Conservation (phyloP, 37 sponge, comb jelly and placozoan species). For the Halichondria panicea region DNA sequence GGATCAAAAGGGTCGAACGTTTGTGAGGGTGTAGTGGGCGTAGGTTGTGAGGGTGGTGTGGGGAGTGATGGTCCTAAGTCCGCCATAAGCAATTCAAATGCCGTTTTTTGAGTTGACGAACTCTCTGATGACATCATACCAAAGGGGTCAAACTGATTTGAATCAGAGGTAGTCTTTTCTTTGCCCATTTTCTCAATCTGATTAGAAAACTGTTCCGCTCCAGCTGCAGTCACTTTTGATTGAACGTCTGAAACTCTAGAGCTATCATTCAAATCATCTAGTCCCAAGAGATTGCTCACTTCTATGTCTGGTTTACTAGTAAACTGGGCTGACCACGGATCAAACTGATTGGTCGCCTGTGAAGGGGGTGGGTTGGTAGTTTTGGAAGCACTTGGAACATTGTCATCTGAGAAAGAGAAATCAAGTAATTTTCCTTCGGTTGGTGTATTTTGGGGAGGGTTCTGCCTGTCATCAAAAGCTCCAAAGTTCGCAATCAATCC, state of each 20-base stretch:
- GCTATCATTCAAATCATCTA: neutral
- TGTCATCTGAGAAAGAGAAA: too few relatives aligned
- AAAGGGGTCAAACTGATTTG: constrained; percentile 41
- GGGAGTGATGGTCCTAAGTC: too few relatives aligned
- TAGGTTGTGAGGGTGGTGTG: too few relatives aligned
- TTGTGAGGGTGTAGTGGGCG: neutral
- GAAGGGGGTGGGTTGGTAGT: too few relatives aligned
- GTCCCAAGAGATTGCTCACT: neutral
- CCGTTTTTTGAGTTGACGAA: too few relatives aligned
- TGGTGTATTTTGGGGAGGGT: too few relatives aligned
- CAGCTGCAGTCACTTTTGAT: constrained; percentile 15
- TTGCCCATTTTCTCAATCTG: neutral
- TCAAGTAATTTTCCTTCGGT: too few relatives aligned
- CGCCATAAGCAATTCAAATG: too few relatives aligned
- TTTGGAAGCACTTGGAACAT: neutral
- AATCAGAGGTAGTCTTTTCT: neutral
- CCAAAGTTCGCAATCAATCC: neutral
- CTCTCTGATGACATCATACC: neutral
- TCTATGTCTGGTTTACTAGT: neutral
- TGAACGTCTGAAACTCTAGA: constrained; percentile 4
- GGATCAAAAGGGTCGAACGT: neutral
- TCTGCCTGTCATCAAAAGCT: too few relatives aligned
- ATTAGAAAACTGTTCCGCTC: constrained; percentile 2
- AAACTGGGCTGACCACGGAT: too few relatives aligned
- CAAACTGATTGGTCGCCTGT: too few relatives aligned